A percentile compares a stretch with the other conserved stretches of the same genome.
These are phyloP conservation scores for Catostylus mosaicus DNA, from an alignment of 30 jellyfish, hydroid and myxozoan species.

Conservation along the genomic window DNA sequence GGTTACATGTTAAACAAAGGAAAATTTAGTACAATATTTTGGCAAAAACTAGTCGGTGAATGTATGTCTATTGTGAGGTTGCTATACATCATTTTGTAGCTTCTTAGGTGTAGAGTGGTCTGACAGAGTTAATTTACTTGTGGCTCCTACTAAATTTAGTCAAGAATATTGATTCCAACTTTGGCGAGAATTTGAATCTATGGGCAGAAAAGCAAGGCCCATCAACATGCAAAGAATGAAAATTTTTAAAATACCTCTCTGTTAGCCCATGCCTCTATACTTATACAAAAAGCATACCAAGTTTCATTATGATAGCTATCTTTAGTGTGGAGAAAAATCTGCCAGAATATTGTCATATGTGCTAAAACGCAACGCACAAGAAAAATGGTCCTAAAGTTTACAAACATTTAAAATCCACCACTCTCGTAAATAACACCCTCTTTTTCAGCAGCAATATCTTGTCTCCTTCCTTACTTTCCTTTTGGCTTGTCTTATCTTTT, in stretches of 20 bases:
- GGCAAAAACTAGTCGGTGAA: neutral
- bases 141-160: neutral
- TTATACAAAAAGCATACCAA: neutral
- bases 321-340: neutral
- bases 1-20: neutral
- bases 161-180: neutral
- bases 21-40: no score
- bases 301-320: neutral
- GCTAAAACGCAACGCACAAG: neutral
- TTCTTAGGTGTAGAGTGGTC: neutral
- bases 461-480: slow-evolving; percentile 19
- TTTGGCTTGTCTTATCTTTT: slow-evolving; percentile 25
- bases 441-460: slow-evolving; percentile 4
- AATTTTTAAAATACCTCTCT: neutral
- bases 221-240: neutral
- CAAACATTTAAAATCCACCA: neutral
- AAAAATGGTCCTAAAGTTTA: neutral
- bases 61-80: neutral
- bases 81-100: neutral
- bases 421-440: neutral
- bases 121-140: neutral
- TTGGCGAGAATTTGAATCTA: neutral
- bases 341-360: neutral
- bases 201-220: neutral
- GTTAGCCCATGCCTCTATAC: neutral